Base-by-base conservation (phyloP, 2,888 invertebrate genomes). In the Cephalotes varians region DNA sequence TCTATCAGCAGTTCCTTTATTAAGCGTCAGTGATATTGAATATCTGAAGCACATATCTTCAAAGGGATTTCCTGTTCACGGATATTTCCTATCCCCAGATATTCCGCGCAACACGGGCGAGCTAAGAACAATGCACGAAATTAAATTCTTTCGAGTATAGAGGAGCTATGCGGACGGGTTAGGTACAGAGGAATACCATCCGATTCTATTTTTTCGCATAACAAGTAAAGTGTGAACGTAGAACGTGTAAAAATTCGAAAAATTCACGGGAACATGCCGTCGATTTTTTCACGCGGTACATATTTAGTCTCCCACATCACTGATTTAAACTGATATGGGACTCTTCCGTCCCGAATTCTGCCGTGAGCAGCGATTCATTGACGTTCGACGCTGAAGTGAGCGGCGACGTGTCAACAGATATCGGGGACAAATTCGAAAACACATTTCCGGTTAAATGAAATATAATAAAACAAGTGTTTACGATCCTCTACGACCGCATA, bases 131-230 rank as follows among this genome's bases (percentile, higher is more conserved):
- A 84, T 85, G 85, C 69, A 84, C 74, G 88, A 91, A 91, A 91
- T 91, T 90, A 91, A 91, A 91, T 91, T 91, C 89, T 92, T 90
- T 86, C 84, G 76, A 21, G 31, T 47, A 62, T 18, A 49, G 28
- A 74, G 60, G 60, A 72, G 37, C 54, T 56, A 69, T 40, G 64
- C 34, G 69, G 69, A 62, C 18, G 54, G 34, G 34, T 44, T 21
- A 49, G 51, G 65, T 65, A 69, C 51, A 25, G 82, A 73, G 18
- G 40, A 54, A 71, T 71, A 69, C 31, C 49, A 4, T 31, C 12
- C 40, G 34, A 71, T 44, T 69, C 4, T 69, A 18, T 69, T 76
- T 76, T 51, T 37, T 76, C 51, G 34, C 37, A 10, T n/a, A 51
- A 76, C 44, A 77, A 77, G 69, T 44, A 44, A 77, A 56, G 34